These are phyloP conservation scores for Phenganax subtilis DNA, from an alignment of 92 coral and sea anemone species.

Conservation along the genomic window DNA sequence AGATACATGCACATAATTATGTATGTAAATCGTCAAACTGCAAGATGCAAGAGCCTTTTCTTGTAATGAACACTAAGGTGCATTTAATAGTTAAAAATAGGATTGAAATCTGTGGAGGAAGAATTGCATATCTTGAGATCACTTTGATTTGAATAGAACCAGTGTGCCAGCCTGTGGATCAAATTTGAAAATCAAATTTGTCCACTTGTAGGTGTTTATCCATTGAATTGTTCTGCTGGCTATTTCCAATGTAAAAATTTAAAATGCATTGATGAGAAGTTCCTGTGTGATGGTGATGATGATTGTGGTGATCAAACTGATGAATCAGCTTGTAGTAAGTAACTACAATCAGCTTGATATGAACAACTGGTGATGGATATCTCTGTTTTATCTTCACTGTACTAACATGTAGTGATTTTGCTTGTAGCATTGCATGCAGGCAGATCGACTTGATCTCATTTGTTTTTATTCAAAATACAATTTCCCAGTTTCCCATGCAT, in stretches of 20 bases:
- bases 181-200: too few relatives aligned
- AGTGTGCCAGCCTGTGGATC: too few relatives aligned
- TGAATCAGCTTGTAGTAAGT: conserved; percentile 63
- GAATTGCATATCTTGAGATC: background rate
- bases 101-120: too few relatives aligned
- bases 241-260: conserved; percentile 59
- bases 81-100: too few relatives aligned
- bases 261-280: conserved; percentile 50
- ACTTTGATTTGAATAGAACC: background rate
- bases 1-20: background rate
- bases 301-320: conserved; percentile 85
- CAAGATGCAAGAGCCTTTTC: too few relatives aligned
- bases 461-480: too few relatives aligned
- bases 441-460: too few relatives aligned
- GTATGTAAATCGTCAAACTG: background rate
- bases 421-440: too few relatives aligned
- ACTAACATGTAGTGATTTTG: too few relatives aligned
- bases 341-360: background rate
- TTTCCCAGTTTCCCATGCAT: too few relatives aligned
- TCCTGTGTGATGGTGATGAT: conserved; percentile 74
- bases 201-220: background rate
- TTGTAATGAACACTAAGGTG: too few relatives aligned
- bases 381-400: background rate
- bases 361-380: background rate
- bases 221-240: conserved; percentile 17